Conservation (phyloP, 2,797 vertebrate species). For the Notolabrus celidotus region DNA sequence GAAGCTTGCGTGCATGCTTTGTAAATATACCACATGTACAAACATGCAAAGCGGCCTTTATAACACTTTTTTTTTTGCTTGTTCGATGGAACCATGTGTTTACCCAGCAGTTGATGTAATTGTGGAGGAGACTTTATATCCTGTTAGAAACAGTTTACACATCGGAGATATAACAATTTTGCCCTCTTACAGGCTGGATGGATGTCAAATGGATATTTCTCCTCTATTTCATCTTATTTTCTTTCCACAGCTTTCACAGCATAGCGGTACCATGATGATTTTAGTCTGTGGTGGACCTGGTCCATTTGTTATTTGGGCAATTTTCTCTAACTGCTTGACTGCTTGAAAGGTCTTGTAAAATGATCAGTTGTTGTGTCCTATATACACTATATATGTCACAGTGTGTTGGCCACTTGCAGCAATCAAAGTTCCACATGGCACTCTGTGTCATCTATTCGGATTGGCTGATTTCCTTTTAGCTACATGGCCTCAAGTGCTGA, state of each 20-base stretch:
- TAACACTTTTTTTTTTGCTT: not conserved
- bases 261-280: not conserved
- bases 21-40: not conserved
- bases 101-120: not conserved
- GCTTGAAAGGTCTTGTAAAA: slow-evolving; percentile 4
- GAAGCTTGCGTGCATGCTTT: not conserved
- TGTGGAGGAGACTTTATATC: slow-evolving; percentile 1
- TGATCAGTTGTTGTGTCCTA: not conserved
- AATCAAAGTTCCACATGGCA: not conserved
- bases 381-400: too few relatives aligned
- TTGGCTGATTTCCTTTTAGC: slow-evolving; percentile 11
- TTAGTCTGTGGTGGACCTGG: not conserved
- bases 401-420: not conserved
- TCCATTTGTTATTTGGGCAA: not conserved
- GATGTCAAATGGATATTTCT: not conserved
- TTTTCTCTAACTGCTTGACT: not conserved
- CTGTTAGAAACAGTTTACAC: slow-evolving; percentile 11
- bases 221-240: not conserved
- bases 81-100: not conserved
- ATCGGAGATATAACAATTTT: not conserved
- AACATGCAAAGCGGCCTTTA: not conserved
- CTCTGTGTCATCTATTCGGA: slow-evolving; percentile 7
- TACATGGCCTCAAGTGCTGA: not conserved
- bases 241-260: slow-evolving; percentile 1
- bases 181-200: not conserved